Evolutionary conservation across 2,888 invertebrate genomes (phyloP), one percentile per base, ranked within the genome.

Genomic region (Tetranychus piercei): DNA sequence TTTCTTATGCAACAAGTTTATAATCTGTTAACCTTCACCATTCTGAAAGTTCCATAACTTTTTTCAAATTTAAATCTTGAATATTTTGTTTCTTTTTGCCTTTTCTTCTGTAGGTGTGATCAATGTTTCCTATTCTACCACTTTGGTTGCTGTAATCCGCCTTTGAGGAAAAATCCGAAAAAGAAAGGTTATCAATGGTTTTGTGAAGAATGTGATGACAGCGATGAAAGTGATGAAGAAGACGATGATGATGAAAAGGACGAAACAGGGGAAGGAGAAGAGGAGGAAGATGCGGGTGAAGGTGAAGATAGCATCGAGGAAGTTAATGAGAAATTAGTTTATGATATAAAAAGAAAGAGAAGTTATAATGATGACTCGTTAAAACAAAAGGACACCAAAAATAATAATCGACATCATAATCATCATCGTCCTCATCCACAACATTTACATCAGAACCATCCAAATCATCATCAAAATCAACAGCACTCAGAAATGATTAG

Each of bases 151-250:
- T 85, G 95, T 80, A 91, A 93, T 83, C 95, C 95, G 73, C 95
- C 95, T 18, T 86, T 93, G 18, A 94, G 92, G 83, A 93, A 93
- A 83, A 90, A 92, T 76, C 94, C 94, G 1, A 94, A 94, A 85
- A 89, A 90, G 80, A 88, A 93, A 74, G 94, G 94, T 55, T 94
- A 94, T 82, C 91, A 91, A 18, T 94, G 94, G 94, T 92, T 92
- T 83, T 94, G 94, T 83, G 92, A 92, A 73, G 92, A 92, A 82
- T 94, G 94, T 85, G 94, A 94, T 55, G 44, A 44, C 23, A 34
- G 23, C 18, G 55, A 55, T 20, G 77, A 78, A 74, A 75, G 77
- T 70, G 76, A 77, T 75, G 77, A 77, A 74, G 77, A 77, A 72
- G 76, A 77, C 22, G 76, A 77, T 44, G 76, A 75, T 45, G 75